Evolutionary conservation across 2,113 vertebrate genomes (phyloP), one percentile per base, ranked within the genome.

Genomic region (Misgurnus mizolepis): DNA sequence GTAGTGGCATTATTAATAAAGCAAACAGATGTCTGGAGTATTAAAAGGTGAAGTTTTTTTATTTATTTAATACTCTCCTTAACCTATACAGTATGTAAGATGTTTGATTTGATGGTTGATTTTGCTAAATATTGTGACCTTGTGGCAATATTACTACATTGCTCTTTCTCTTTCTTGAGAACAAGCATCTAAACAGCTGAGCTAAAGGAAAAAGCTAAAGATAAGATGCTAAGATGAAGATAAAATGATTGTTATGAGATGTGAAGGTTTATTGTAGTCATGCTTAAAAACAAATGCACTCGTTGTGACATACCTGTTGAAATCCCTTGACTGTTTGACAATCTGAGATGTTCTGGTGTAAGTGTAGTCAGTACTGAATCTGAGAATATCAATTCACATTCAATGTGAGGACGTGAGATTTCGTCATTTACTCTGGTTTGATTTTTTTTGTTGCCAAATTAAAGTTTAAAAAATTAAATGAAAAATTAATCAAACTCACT

Each of bases 311-410:
- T 80, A 80, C 77, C 60, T 12, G 22, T 43, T 55, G 2, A 3
- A 56, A 12, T 55, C 83, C 70, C 53, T 72, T 66, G 14, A 69
- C 84, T 65, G 41, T 65, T 66, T 61, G 45, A 22, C 18, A n/a
- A 78, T 76, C 68, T 50, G 27, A 2, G 41, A 67, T 27, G 2
- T 78, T 12, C 7, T 50, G 43, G 18, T 82, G 27, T 40, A 45
- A 60, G 78, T 79, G 81, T 43, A 60, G 50, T 55, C 55, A 6
- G 22, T 60, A 43, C 53, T 72, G 47, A 71, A 50, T 64, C 80
- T 53, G 50, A 58, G 74, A 84, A 83, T 72, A 75, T 67, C 64
- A 69, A 76, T 58, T 58, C 55, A 60, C n/a, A 7, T 12, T 22
- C n/a, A 7, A 34, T 22, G 9, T 9, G 80, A 85, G 87, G 74